Evolutionary conservation across 2,888 invertebrate genomes (phyloP), one percentile per base, ranked within the genome.

Genomic region (Drosophila phalerata): DNA sequence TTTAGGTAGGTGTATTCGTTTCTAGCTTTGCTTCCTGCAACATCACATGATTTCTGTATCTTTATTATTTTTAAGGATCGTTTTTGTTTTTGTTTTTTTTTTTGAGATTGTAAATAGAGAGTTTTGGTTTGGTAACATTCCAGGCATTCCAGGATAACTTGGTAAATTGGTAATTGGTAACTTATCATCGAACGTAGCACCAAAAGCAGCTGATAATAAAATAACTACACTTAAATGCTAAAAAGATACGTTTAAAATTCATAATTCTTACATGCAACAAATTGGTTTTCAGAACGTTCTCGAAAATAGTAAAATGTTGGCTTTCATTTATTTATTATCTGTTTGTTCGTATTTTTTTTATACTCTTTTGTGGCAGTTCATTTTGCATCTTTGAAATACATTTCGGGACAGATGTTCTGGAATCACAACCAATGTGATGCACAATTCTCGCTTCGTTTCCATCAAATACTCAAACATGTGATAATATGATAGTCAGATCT

Each of bases 11-110:
- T 84, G 84, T 84, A 84, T 85, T 87, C 84, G 84, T 84, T 84
- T 87, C 84, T 87, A 87, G 82, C 80, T 84, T 84, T 84, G 84
- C 87, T 73, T 84, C 73, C 87, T 85, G 84, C 87, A 84, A 87
- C 84, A 84, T 84, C 84, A 84, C 84, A 84, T 84, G 80, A 76
- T 82, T 84, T 86, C 62, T 78, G 69, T 80, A 68, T 67, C 55
- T 15, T 52, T 68, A 37, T 65, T 61, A 49, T 43, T 19, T 37
- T 53, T 13, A 38, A 40, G 38, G 28, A 28, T 42, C 19, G 19
- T 13, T 42, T 60, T 49, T 65, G 17, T 72, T 25, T 48, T 34
- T 30, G 25, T 64, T 51, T 58, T 28, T 17, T 40, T 42, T 63
- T 67, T 79, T 49, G 51, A 68, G 66, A 67, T 66, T 66, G 64